A percentile compares a stretch with the other conserved stretches of the same genome.
Evolutionary conservation across 1,140 invertebrate genomes (phyloP).

Genomic region (Calliphora vicina): DNA sequence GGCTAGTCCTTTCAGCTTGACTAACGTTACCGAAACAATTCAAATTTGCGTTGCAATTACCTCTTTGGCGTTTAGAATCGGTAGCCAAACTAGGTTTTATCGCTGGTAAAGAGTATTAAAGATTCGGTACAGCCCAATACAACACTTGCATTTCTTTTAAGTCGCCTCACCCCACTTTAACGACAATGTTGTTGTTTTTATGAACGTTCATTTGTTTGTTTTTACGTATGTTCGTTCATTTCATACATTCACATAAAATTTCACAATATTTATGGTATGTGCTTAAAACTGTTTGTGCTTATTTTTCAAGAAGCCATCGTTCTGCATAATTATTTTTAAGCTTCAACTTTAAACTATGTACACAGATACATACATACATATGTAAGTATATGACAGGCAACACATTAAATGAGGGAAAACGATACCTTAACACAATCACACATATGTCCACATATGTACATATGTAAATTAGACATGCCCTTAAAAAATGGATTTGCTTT

Average conservation of each 20-base stretch:
- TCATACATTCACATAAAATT: conserved; percentile 11
- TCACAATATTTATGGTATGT: conserved; percentile 27
- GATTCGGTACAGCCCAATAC: no score
- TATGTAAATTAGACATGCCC: no score
- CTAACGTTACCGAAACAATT: no score
- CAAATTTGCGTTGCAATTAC: no score
- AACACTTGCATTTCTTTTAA: background rate
- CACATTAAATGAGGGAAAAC: background rate
- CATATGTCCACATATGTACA: no score
- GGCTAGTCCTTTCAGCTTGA: no score
- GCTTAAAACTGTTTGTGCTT: conserved; percentile 28
- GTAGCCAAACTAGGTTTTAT: no score
- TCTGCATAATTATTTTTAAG: conserved; percentile 32
- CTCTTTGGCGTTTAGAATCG: no score
- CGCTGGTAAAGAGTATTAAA: no score
- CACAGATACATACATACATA: background rate
- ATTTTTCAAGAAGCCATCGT: conserved; percentile 29
- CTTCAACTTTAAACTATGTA: conserved; percentile 18
- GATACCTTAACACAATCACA: no score
- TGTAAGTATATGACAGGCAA: background rate
- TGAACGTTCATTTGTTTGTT: background rate
- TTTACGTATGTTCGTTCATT: background rate
- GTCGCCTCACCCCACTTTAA: background rate
- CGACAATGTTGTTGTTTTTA: background rate
- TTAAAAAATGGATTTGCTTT: no score